phyloP scores from a whole-genome alignment of 2,113 vertebrate species.

The Xiphophorus couchianus region DNA sequence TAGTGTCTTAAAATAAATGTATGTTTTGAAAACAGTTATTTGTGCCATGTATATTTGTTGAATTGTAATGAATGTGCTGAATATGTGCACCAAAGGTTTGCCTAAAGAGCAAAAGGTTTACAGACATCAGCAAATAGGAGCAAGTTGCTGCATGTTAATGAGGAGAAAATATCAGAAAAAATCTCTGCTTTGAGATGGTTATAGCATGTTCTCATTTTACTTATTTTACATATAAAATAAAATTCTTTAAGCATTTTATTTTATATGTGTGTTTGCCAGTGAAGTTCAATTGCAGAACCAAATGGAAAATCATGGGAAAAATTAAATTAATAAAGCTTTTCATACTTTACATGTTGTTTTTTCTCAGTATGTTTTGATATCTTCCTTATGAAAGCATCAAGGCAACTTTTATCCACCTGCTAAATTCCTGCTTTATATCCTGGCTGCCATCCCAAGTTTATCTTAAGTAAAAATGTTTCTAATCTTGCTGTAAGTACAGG shows the following conservation, averaged over 20 bases:
- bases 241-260: not conserved
- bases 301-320: not conserved
- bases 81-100: no score
- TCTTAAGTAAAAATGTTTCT: no score
- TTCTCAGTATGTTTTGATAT: not conserved
- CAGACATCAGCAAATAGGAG: not conserved
- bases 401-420: not conserved
- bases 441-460: no score
- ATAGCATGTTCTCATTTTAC: no score
- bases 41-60: not conserved
- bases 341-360: not conserved
- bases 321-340: not conserved
- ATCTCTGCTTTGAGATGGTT: not conserved
- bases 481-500: no score
- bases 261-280: not conserved
- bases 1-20: no score
- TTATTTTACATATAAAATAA: no score
- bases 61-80: not conserved
- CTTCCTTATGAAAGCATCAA: not conserved
- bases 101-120: no score
- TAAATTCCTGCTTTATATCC: no score
- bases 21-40: no score
- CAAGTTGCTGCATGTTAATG: no score
- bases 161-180: no score
- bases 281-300: not conserved